Evolutionary conservation across 1,140 invertebrate species (phyloP).

Genomic region (Scaptodrosophila lebanonensis): DNA sequence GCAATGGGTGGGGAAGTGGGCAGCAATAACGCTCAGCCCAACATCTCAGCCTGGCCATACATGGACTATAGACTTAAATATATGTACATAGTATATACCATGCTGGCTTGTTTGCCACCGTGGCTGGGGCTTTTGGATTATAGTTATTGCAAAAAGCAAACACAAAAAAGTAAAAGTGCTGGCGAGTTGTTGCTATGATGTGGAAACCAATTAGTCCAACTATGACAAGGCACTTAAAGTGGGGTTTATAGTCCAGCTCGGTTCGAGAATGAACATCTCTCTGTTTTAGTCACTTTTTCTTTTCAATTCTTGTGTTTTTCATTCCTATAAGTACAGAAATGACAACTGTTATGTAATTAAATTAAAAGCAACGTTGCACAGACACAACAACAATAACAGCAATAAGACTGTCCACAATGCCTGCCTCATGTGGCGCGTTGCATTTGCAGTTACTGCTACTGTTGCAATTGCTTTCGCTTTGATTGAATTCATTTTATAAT

Average conservation of each 20-base stretch:
- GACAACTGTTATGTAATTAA: slow-evolving; percentile 68
- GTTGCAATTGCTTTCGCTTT: slow-evolving; percentile 59
- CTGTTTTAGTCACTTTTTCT: not conserved
- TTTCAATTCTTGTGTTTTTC: slow-evolving; percentile 63
- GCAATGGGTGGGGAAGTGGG: not conserved
- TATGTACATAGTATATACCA: too few species aligned
- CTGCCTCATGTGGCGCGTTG: slow-evolving; percentile 36
- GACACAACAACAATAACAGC: slow-evolving; percentile 30
- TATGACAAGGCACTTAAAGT: too few species aligned
- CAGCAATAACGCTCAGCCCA: not conserved
- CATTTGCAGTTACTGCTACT: slow-evolving; percentile 23
- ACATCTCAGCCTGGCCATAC: not conserved
- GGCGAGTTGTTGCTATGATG: too few species aligned
- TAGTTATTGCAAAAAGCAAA: too few species aligned
- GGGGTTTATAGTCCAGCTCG: too few species aligned
- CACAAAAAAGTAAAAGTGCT: too few species aligned
- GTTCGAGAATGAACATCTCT: too few species aligned
- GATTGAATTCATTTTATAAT: slow-evolving; percentile 74
- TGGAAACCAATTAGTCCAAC: too few species aligned
- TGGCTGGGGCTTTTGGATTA: too few species aligned
- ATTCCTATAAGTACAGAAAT: too few species aligned
- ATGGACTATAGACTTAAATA: slow-evolving; percentile 33
- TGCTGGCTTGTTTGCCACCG: too few species aligned
- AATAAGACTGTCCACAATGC: slow-evolving; percentile 21
- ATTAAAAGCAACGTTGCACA: slow-evolving; percentile 50